phyloP scores from a whole-genome alignment of 2,888 invertebrate genomes.

The Graphium colonna region DNA sequence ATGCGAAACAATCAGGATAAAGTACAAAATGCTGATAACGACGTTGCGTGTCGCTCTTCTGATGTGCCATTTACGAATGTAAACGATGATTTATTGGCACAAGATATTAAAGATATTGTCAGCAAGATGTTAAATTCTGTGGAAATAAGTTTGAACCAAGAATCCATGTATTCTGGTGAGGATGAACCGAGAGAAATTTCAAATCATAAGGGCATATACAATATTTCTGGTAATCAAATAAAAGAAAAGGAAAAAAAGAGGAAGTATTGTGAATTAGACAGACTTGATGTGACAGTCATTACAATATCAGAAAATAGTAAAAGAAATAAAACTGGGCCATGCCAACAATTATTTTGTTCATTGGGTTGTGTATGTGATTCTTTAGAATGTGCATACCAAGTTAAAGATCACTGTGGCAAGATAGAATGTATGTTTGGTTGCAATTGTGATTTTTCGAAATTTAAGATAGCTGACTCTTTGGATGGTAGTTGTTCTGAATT shows the following conservation, averaged over 20 bases:
- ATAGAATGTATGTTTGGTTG: constrained; percentile 81
- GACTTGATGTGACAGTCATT: constrained; percentile 84
- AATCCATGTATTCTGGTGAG: constrained; percentile 58
- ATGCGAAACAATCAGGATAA: constrained; percentile 55
- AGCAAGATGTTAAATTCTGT: constrained; percentile 80
- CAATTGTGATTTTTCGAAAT: constrained; percentile 59
- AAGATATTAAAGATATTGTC: constrained; percentile 63
- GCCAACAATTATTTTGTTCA: constrained; percentile 78
- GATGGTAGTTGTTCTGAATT: constrained; percentile 41
- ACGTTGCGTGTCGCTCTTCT: background rate
- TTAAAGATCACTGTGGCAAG: constrained; percentile 82
- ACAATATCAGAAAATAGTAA: constrained; percentile 55
- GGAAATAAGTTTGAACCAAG: constrained; percentile 80
- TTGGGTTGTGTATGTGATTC: constrained; percentile 85
- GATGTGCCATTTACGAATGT: background rate
- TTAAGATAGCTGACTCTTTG: constrained; percentile 44
- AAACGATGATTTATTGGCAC: constrained; percentile 19
- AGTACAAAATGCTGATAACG: constrained; percentile 2
- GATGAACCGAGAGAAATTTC: constrained; percentile 49
- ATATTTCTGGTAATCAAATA: constrained; percentile 27
- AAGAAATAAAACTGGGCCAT: constrained; percentile 39
- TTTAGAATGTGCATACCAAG: constrained; percentile 59
- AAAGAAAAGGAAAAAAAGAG: constrained; percentile 57
- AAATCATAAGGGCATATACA: constrained; percentile 31
- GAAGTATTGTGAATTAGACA: constrained; percentile 74